phyloP scores from a whole-genome alignment of 1,140 invertebrate species.

The Eulimnadia texana region DNA sequence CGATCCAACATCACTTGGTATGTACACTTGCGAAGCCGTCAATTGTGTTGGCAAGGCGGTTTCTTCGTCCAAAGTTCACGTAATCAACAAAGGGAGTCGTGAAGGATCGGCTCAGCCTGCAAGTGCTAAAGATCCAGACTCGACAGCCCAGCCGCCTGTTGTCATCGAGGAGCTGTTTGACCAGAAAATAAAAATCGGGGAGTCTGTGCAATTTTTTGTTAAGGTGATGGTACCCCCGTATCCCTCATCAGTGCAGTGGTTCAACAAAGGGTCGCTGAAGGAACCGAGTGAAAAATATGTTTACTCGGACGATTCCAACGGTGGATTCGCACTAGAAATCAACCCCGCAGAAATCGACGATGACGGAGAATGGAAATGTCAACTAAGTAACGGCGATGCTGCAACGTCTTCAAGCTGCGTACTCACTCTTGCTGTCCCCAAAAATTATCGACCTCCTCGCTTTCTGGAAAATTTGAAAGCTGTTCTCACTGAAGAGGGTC shows the following conservation, averaged over 20 bases:
- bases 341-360: conserved; percentile 55
- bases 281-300: conserved; percentile 44
- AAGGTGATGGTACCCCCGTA: conserved; percentile 66
- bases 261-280: conserved; percentile 61
- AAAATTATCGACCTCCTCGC: conserved; percentile 70
- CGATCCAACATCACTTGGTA: conserved; percentile 65
- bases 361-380: conserved; percentile 77
- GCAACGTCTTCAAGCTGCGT: conserved; percentile 29
- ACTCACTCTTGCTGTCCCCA: conserved; percentile 57
- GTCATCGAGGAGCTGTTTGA: conserved; percentile 55
- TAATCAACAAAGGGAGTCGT: conserved; percentile 47
- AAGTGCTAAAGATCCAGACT: conserved; percentile 15
- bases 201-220: conserved; percentile 49
- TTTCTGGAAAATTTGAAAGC: conserved; percentile 80
- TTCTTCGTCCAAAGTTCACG: conserved; percentile 66
- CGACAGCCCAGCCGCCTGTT: conserved; percentile 30
- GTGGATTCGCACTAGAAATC: conserved; percentile 57
- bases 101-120: conserved; percentile 44
- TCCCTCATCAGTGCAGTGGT: conserved; percentile 63
- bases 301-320: conserved; percentile 59
- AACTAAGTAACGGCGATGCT: conserved; percentile 36
- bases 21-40: conserved; percentile 68
- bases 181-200: conserved; percentile 57
- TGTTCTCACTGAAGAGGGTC: conserved; percentile 71
- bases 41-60: conserved; percentile 69